A percentile compares a stretch with the other conserved stretches of the same genome.
phyloP scores from a whole-genome alignment of 2,113 vertebrate species.

The Neodon shergylaensis region DNA sequence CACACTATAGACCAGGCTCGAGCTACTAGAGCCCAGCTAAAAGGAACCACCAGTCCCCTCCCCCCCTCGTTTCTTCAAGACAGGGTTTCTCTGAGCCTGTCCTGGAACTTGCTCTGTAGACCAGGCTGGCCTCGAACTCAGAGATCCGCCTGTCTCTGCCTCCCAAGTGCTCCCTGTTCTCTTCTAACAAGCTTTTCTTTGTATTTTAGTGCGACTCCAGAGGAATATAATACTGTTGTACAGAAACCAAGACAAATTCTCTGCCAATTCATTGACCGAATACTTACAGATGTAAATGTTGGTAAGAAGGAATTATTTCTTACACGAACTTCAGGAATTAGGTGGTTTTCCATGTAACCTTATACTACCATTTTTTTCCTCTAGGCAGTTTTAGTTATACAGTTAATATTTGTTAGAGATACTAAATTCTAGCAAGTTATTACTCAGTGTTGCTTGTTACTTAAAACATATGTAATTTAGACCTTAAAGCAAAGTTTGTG shows the following conservation, averaged over 20 bases:
- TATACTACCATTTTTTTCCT: conserved; percentile 27
- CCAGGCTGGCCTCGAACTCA: too few species aligned
- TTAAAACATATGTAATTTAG: conserved; percentile 39
- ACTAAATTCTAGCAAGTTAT: conserved; percentile 24
- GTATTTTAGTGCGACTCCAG: conserved; percentile 89
- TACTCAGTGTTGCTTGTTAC: neutral
- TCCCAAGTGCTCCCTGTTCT: too few species aligned
- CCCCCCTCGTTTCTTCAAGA: too few species aligned
- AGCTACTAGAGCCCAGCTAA: too few species aligned
- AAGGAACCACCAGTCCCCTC: too few species aligned
- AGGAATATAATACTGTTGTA: conserved; percentile 91
- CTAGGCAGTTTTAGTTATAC: neutral
- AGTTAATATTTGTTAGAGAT: conserved; percentile 50
- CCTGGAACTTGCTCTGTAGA: too few species aligned
- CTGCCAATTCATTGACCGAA: conserved; percentile 97
- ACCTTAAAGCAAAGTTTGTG: conserved; percentile 39
- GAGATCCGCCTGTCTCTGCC: too few species aligned
- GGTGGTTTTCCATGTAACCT: conserved; percentile 9
- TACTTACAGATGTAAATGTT: conserved; percentile 96
- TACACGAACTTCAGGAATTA: conserved; percentile 25
- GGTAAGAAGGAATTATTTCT: conserved; percentile 87
- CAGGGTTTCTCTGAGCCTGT: too few species aligned
- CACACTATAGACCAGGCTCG: too few species aligned
- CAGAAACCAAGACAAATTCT: conserved; percentile 98
- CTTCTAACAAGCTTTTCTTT: conserved; percentile 52